A percentile compares a stretch with the other conserved stretches of the same genome.
phyloP scores from a whole-genome alignment of 2,113 vertebrate species.

The Nettapus auritus region DNA sequence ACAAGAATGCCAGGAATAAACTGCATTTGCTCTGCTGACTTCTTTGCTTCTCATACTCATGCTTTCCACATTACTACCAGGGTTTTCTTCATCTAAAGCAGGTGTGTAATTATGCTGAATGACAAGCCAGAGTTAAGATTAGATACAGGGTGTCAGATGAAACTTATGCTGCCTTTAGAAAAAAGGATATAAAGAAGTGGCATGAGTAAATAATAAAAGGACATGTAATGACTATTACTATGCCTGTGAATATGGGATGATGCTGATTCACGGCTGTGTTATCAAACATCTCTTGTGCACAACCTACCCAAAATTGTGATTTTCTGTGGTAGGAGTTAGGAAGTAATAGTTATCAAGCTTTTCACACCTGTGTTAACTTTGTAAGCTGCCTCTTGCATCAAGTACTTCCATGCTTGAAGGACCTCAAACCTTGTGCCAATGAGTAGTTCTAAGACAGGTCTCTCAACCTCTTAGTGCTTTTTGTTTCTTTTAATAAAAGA shows the following conservation, averaged over 20 bases:
- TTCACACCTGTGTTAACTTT: neutral
- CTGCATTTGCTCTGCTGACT: no score
- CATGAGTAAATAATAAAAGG: neutral
- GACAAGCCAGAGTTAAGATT: neutral
- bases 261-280: neutral
- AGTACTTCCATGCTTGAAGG: neutral
- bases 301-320: neutral
- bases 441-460: neutral
- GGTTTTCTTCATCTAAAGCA: neutral
- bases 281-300: neutral
- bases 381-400: neutral
- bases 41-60: neutral
- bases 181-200: neutral
- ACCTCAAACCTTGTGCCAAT: neutral
- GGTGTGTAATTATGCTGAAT: accelerated
- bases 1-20: neutral
- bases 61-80: neutral
- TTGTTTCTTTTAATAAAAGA: no score
- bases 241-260: neutral
- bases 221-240: neutral
- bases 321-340: neutral
- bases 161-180: no score
- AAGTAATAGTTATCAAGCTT: neutral
- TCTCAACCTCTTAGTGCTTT: neutral
- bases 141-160: accelerated